These are phyloP conservation scores for Rhabdornis inornatus DNA, from an alignment of 2,113 vertebrate genomes.

Conservation along the genomic window DNA sequence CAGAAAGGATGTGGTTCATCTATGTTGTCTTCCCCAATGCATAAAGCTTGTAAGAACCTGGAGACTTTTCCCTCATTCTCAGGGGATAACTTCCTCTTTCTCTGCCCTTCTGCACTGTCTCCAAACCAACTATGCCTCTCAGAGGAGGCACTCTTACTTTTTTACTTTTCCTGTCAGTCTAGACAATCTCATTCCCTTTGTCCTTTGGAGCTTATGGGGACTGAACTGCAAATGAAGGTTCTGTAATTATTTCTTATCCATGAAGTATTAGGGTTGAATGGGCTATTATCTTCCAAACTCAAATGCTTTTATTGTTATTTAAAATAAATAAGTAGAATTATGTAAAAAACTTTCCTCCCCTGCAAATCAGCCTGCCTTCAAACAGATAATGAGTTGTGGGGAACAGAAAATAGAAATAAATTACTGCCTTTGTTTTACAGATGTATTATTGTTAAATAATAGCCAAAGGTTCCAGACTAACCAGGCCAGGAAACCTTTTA, in stretches of 20 bases:
- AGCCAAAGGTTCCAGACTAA: background rate
- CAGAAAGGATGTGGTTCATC: background rate
- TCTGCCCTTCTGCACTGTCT: background rate
- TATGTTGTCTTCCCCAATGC: background rate
- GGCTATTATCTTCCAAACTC: background rate
- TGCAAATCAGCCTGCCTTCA: background rate
- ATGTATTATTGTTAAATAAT: background rate
- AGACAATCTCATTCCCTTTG: background rate
- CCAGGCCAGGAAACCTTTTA: background rate
- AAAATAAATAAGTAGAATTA: background rate
- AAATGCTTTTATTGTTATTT: background rate
- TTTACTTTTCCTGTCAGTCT: background rate
- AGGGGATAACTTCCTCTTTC: background rate
- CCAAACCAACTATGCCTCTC: background rate
- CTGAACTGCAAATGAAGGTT: background rate
- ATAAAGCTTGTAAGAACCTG: background rate
- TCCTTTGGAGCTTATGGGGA: background rate
- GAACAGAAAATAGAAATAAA: background rate
- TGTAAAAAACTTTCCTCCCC: background rate
- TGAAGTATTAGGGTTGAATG: background rate
- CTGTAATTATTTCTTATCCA: background rate
- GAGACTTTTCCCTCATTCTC: background rate
- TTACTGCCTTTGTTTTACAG: background rate
- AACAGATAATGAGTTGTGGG: background rate
- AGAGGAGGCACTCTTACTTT: background rate